Conservation (phyloP, 1,140 invertebrate genomes). For the Macrosteles quadrilineatus region DNA sequence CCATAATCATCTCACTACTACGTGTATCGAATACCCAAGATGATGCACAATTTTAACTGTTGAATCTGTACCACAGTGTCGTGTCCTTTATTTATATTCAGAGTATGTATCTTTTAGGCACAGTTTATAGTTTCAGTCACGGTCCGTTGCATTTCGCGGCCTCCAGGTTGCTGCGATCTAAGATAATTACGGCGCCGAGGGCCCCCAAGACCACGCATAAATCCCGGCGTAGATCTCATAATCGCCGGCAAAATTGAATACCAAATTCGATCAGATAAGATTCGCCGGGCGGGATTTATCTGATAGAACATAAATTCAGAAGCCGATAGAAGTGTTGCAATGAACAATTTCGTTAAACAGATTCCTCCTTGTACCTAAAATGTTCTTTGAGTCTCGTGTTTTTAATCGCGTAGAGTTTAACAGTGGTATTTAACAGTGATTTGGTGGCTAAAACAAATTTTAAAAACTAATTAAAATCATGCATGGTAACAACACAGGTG, state of each 20-base stretch:
- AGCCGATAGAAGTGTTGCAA: not conserved
- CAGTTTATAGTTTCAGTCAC: too few species aligned
- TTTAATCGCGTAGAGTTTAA: not conserved
- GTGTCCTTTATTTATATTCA: too few species aligned
- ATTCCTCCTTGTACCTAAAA: not conserved
- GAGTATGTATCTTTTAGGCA: too few species aligned
- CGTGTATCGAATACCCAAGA: too few species aligned
- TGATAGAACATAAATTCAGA: slow-evolving; percentile 16
- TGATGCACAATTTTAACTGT: too few species aligned
- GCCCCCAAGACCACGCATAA: not conserved
- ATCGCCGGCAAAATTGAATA: slow-evolving; percentile 21
- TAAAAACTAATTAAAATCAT: not conserved
- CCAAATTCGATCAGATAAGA: slow-evolving; percentile 23
- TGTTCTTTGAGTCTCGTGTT: not conserved
- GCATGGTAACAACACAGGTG: too few species aligned
- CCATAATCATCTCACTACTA: too few species aligned
- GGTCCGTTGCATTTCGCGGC: too few species aligned
- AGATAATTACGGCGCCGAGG: not conserved
- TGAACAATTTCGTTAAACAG: not conserved
- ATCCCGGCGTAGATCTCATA: not conserved
- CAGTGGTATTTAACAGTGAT: not conserved
- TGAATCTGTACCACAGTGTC: too few species aligned
- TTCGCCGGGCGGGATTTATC: not conserved
- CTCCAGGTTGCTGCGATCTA: too few species aligned
- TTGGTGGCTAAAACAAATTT: not conserved